Percentiles rank a stretch among this genome's conserved stretches.
These are phyloP conservation scores for Clarias macrocephalus DNA, from an alignment of 2,113 vertebrate species.

Conservation along the genomic window DNA sequence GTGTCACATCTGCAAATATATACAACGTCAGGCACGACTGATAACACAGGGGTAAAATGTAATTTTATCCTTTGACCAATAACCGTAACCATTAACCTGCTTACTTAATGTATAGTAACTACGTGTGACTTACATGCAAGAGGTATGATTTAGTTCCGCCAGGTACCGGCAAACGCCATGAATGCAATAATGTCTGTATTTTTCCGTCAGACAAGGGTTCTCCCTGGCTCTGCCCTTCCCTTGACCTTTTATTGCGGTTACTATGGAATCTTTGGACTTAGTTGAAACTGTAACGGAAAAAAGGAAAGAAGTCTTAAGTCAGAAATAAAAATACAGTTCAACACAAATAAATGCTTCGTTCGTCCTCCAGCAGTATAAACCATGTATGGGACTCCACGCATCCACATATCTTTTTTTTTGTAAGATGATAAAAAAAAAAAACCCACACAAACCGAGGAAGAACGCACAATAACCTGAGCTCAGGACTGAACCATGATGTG, in stretches of 20 bases:
- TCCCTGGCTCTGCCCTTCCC: slow-evolving; percentile 75
- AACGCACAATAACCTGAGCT: not conserved
- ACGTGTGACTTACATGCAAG: slow-evolving; percentile 77
- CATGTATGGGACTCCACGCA: not conserved
- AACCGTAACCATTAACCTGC: not conserved
- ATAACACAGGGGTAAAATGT: slow-evolving; percentile 34
- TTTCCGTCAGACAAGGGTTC: slow-evolving; percentile 75
- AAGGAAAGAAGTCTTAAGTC: not conserved
- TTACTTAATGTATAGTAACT: not conserved
- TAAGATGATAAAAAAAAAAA: not conserved
- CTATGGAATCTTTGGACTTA: slow-evolving; percentile 70
- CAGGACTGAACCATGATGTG: not conserved
- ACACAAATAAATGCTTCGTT: not conserved
- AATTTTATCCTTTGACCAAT: not conserved
- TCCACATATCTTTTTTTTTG: not conserved
- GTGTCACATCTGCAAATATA: slow-evolving; percentile 65
- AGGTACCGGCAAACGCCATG: slow-evolving; percentile 81
- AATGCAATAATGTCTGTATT: slow-evolving; percentile 82
- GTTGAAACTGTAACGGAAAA: slow-evolving; percentile 71
- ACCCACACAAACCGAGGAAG: not conserved
- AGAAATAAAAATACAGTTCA: not conserved
- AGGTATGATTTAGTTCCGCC: slow-evolving; percentile 68
- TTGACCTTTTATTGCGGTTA: slow-evolving; percentile 63
- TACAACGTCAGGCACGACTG: not conserved
- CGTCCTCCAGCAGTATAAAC: not conserved